Evolutionary conservation across 1,140 invertebrate genomes (phyloP), one percentile per base, ranked within the genome.

Genomic region (Aphidius ervi): DNA sequence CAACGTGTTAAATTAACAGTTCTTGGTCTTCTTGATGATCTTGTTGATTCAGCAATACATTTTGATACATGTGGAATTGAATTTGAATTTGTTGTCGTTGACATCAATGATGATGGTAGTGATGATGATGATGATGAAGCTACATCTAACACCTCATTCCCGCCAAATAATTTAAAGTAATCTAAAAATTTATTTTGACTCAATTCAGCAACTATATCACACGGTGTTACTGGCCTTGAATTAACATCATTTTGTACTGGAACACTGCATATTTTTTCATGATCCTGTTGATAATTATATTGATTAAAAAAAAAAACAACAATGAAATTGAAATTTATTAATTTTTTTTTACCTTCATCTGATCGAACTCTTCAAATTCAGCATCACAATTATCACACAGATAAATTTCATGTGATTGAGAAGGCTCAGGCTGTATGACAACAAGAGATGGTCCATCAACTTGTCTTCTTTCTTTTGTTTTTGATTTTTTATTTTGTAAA

Each of bases 361-460:
- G 78, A 61, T 80, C 73, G 40, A 80, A 75, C 49, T 82, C 82
- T 58, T 82, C 72, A 48, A 85, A 78, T 73, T 84, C 83, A 16
- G 82, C 86, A 74, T 89, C 87, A 72, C 88, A 89, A 69, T 86
- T 87, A 66, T 89, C 88, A 70, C 88, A 89, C 8, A 89, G 76
- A 74, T 88, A 89, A 66, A 89, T 88, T 68, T 89, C 86, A 50
- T 84, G 81, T 1, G 72, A 73, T 3, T 80, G 74, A 3, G 23
- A 31, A 3, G 2, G 23, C 23, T 31, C 2, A 54, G 82, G 82
- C 65, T 85, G 82, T 47, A 83, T 81, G 70, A 84, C 83, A 61
- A 74, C 68, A 40, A 72, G 59, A 37, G 71, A 58, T 2, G 53
- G 54, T 4, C 52, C 46, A 61, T 75, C 71, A 58, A 78, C 69